Conservation (phyloP, 2,113 vertebrate species). For the Corynorhinus townsendii region DNA sequence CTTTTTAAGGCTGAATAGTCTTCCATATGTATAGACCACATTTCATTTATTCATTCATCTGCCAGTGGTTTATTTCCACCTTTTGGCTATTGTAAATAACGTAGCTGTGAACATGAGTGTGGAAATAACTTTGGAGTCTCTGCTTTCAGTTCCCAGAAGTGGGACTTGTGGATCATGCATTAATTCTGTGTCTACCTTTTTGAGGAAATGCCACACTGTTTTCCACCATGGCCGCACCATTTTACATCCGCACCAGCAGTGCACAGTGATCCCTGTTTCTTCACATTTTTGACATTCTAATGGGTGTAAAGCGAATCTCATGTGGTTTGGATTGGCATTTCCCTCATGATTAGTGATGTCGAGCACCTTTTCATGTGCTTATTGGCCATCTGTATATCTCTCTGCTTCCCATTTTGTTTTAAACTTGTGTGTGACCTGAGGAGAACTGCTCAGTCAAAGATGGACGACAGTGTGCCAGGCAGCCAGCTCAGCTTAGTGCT, state of each 20-base stretch:
- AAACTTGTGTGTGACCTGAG: neutral
- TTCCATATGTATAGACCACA: rapidly evolving
- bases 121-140: neutral
- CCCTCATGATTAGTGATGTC: neutral
- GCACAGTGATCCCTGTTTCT: neutral
- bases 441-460: neutral
- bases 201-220: neutral
- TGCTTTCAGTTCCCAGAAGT: neutral
- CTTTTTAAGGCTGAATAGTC: neutral
- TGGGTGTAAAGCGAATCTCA: neutral
- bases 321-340: neutral
- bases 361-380: neutral
- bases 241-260: neutral
- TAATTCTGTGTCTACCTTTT: neutral
- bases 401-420: neutral
- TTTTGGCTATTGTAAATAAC: neutral
- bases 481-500: neutral
- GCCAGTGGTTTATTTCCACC: rapidly evolving
- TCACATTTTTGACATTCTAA: neutral
- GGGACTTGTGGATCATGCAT: neutral
- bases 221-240: neutral
- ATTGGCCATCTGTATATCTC: neutral
- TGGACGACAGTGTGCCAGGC: rapidly evolving
- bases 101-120: neutral
- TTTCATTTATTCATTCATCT: neutral